Base-by-base conservation (phyloP, 2,113 vertebrate genomes). In the Vombatus ursinus region DNA sequence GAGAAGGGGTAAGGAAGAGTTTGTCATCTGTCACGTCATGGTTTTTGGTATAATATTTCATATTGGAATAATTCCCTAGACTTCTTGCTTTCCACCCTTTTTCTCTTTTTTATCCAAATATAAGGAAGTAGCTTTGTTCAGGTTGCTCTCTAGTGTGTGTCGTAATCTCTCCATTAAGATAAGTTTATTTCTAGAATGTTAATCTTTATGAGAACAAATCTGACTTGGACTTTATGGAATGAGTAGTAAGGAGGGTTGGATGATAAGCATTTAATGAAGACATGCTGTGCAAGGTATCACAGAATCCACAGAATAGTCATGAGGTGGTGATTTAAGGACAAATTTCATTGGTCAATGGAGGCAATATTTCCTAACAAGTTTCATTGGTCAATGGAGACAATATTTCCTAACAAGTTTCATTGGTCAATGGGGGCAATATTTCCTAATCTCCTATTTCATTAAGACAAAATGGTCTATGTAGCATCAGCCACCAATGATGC, bases 261-360 rank as follows among this genome's bases (percentile, higher is more conserved):
- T 23, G 0, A 0, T 25, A 0, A 10, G 9, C n/a, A 3, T 0
- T 7, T 11, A 50, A 23, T 26, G n/a, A 84, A 84, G 8, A 14
- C 2, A 7, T 44, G 50, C 14, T 2, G 12, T 0, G 3, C 50
- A n/a, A 84, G 44, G 28, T 8, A 50, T 37, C 19, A n/a, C 2
- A 0, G 1, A 12, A 6, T 37, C n/a, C 26, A 5, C 0, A 1
- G 11, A 84, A 37, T 68, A 84, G n/a, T 84, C n/a, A 44, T n/a
- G 68, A 84, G n/a, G 44, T 44, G 4, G 26, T 0, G 22, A 7
- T 1, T 52, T 2, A 1, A 2, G 0, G 50, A 61, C 52, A 50
- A 50, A n/a, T 61, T 54, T 22, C 2, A 19, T 8, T 52, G 4
- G 84, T 68, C 2, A 0, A 0, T 26, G 7, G 90, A 90, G 26